Conservation (phyloP, 2,888 invertebrate species). For the Caenorhabditis doughertyi region DNA sequence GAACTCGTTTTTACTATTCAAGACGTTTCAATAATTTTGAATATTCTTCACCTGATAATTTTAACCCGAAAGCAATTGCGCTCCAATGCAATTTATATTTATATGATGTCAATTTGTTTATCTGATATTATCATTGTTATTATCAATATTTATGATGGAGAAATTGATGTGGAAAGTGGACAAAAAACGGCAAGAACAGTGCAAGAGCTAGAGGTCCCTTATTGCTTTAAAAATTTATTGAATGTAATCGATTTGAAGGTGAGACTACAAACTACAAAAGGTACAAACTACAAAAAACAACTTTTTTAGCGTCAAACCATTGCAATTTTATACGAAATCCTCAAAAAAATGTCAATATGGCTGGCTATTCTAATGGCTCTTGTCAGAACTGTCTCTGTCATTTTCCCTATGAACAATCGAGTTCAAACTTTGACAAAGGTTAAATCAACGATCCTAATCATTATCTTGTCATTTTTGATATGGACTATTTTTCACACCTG, state of each 20-base stretch:
- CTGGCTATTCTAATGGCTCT: neutral
- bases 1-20: neutral
- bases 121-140: conserved; percentile 3
- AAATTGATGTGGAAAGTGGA: neutral
- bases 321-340: neutral
- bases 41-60: neutral
- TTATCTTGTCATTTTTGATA: neutral
- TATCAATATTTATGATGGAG: neutral
- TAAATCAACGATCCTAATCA: neutral
- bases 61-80: conserved; percentile 3
- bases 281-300: neutral
- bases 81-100: conserved; percentile 15
- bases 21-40: neutral
- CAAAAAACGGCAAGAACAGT: neutral
- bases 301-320: neutral
- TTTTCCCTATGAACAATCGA: neutral
- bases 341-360: conserved; percentile 13
- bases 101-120: conserved; percentile 19
- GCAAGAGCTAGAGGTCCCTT: no score
- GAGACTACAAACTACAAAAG: neutral
- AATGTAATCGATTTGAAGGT: no score
- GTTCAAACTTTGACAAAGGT: neutral
- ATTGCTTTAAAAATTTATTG: no score
- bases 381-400: neutral
- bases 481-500: neutral